These are phyloP conservation scores for Allolobophora icterica DNA, from an alignment of 2,888 invertebrate species.

Conservation along the genomic window DNA sequence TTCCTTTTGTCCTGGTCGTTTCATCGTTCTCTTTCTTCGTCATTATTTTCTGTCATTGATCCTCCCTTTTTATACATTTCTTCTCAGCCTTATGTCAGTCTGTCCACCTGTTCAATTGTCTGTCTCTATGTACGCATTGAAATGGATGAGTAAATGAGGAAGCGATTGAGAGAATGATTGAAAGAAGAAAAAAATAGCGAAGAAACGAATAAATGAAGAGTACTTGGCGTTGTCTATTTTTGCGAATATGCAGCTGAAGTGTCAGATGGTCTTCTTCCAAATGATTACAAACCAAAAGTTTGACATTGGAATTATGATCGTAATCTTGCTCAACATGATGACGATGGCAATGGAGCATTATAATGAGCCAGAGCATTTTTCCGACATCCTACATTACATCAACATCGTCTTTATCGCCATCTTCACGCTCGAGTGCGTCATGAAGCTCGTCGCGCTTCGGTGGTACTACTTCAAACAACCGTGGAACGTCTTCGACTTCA, in stretches of 20 bases:
- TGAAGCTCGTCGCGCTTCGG: slow-evolving; percentile 96
- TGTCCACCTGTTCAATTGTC: background rate
- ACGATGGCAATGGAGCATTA: slow-evolving; percentile 98
- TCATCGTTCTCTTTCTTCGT: background rate
- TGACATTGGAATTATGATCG: slow-evolving; percentile 98
- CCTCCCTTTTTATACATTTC: background rate
- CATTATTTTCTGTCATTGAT: background rate
- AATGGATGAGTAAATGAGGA: too few relatives aligned
- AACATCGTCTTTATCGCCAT: slow-evolving; percentile 98
- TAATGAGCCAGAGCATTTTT: slow-evolving; percentile 74
- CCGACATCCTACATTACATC: slow-evolving; percentile 81
- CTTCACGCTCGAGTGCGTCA: slow-evolving; percentile 95
- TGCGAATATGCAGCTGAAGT: slow-evolving; percentile 82
- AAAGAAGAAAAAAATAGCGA: background rate
- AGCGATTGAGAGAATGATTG: background rate
- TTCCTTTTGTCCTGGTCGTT: background rate
- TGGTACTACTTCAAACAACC: slow-evolving; percentile 99
- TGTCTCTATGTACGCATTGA: background rate
- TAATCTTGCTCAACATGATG: slow-evolving; percentile 96
- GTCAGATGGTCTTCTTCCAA: slow-evolving; percentile 95
- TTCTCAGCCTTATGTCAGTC: accelerated
- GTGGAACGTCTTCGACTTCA: slow-evolving; percentile 99
- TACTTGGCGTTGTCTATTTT: background rate
- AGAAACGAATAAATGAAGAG: background rate
- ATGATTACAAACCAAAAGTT: slow-evolving; percentile 97